Percentiles rank a stretch among this genome's conserved stretches.
Evolutionary conservation across 2,797 vertebrate species (phyloP).

Genomic region (Myripristis murdjan): DNA sequence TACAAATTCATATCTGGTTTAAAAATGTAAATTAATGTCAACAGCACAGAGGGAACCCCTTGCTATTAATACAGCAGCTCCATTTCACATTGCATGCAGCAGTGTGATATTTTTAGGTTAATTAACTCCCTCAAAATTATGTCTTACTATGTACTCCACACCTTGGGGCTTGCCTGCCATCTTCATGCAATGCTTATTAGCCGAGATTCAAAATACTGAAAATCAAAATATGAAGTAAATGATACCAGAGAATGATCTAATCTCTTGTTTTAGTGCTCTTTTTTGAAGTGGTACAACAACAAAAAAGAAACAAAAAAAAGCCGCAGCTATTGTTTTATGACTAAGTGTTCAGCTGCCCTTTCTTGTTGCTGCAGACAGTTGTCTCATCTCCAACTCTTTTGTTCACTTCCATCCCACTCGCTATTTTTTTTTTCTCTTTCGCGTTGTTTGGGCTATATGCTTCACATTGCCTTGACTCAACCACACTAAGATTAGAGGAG

Average conservation of each 20-base stretch:
- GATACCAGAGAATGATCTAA: slow-evolving; percentile 16
- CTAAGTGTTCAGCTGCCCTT: slow-evolving; percentile 63
- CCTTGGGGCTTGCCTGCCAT: too few species aligned
- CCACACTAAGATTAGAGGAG: slow-evolving; percentile 43
- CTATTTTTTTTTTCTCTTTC: slow-evolving; percentile 57
- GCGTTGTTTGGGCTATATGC: slow-evolving; percentile 67
- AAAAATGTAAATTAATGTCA: too few species aligned
- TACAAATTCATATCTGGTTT: too few species aligned
- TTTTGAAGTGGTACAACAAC: slow-evolving; percentile 43
- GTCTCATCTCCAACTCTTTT: slow-evolving; percentile 66
- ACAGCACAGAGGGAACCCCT: too few species aligned
- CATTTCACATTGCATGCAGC: too few species aligned
- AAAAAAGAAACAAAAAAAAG: slow-evolving; percentile 48
- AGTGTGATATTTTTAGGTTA: too few species aligned
- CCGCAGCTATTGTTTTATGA: slow-evolving; percentile 61
- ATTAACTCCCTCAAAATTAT: too few species aligned
- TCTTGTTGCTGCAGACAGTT: slow-evolving; percentile 62
- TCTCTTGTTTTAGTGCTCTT: slow-evolving; percentile 24
- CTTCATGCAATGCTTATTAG: too few species aligned
- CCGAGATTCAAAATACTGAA: not conserved
- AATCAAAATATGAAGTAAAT: slow-evolving; percentile 11
- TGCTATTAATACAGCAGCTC: too few species aligned
- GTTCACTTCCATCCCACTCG: slow-evolving; percentile 62
- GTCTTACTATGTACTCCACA: too few species aligned
- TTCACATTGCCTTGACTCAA: slow-evolving; percentile 69